Evolutionary conservation across 2,888 invertebrate species (phyloP).

Genomic region (Chydorus sphaericus): DNA sequence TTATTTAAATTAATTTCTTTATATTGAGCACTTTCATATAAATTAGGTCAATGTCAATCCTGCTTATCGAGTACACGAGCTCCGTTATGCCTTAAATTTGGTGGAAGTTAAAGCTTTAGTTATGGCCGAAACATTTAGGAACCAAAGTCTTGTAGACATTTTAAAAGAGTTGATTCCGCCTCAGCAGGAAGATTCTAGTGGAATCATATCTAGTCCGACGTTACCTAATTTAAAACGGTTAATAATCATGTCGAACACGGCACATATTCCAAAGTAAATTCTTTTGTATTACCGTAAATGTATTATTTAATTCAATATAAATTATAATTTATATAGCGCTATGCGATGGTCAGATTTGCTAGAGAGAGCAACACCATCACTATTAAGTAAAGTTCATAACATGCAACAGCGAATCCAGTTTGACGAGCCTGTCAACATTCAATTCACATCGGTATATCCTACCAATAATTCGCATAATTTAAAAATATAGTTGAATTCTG

Average conservation of each 20-base stretch:
- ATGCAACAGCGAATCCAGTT: slow-evolving; percentile 42
- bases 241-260: slow-evolving; percentile 41
- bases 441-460: slow-evolving; percentile 54
- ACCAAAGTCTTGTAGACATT: slow-evolving; percentile 50
- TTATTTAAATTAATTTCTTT: not conserved
- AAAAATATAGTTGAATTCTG: not conserved
- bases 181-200: slow-evolving; percentile 24
- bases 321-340: slow-evolving; percentile 29
- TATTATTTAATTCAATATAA: not conserved
- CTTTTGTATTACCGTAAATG: not conserved
- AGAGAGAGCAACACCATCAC: slow-evolving; percentile 29
- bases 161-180: slow-evolving; percentile 44
- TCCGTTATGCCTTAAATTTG: slow-evolving; percentile 55
- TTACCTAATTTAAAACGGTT: slow-evolving; percentile 40
- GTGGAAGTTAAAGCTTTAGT: slow-evolving; percentile 51
- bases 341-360: slow-evolving; percentile 32
- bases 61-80: slow-evolving; percentile 49
- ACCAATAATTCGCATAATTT: not conserved
- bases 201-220: slow-evolving; percentile 16
- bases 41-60: slow-evolving; percentile 61
- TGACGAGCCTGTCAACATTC: slow-evolving; percentile 55
- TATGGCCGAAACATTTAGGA: slow-evolving; percentile 43
- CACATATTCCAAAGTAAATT: too few relatives aligned
- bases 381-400: slow-evolving; percentile 26
- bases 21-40: slow-evolving; percentile 14